phyloP scores from a whole-genome alignment of 1,140 invertebrate species.

The Dinothrombium tinctorium region DNA sequence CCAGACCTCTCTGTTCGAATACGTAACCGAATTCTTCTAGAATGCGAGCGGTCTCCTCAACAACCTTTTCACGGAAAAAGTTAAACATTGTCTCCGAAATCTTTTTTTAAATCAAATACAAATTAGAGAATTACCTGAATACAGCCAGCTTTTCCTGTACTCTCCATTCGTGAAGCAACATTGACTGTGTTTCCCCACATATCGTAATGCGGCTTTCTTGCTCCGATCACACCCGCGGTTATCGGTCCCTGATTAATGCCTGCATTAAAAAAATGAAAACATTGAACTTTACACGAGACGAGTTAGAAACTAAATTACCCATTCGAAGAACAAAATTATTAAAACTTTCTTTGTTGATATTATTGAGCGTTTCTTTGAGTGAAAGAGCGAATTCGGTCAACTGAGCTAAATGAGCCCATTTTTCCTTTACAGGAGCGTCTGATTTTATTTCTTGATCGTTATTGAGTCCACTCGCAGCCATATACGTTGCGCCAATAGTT shows the following conservation, averaged over 20 bases:
- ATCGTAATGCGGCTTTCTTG: conserved; percentile 80
- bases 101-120: too few species aligned
- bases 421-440: conserved; percentile 33
- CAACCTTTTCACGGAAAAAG: conserved; percentile 36
- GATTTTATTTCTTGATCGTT: conserved; percentile 28
- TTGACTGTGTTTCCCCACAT: conserved; percentile 85
- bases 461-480: conserved; percentile 81
- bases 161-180: conserved; percentile 85
- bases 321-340: conserved; percentile 83
- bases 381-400: conserved; percentile 75
- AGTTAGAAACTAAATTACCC: conserved; percentile 25
- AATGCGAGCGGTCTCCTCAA: conserved; percentile 67
- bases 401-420: conserved; percentile 60
- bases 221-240: conserved; percentile 79
- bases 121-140: conserved; percentile 45
- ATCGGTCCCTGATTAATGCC: conserved; percentile 85
- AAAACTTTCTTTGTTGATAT: conserved; percentile 82
- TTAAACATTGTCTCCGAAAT: too few species aligned
- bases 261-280: too few species aligned
- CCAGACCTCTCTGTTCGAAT: conserved; percentile 69
- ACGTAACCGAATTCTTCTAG: conserved; percentile 61
- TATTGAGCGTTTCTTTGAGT: conserved; percentile 58
- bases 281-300: too few species aligned
- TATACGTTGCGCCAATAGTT: conserved; percentile 89
- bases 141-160: conserved; percentile 75